Conservation (phyloP, 2,797 vertebrate genomes). For the Hemitrygon akajei region DNA sequence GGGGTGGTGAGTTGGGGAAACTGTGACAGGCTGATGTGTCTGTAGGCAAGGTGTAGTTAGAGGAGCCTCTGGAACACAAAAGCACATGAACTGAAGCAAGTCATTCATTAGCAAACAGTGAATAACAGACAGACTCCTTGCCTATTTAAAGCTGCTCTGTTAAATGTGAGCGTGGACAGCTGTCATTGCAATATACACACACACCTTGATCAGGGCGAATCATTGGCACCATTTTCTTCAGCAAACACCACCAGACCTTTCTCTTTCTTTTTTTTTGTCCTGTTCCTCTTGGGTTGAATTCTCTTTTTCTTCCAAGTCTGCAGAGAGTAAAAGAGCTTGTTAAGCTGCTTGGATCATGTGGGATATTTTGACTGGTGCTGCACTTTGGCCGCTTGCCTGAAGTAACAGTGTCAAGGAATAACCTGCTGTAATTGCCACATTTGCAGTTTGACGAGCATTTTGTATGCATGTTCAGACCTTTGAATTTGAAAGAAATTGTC, state of each 20-base stretch:
- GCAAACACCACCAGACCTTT: constrained; percentile 73
- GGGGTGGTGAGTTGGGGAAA: constrained; percentile 52
- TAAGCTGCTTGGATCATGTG: constrained; percentile 92
- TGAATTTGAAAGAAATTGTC: constrained; percentile 87
- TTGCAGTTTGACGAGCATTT: constrained; percentile 84
- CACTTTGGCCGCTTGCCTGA: constrained; percentile 94
- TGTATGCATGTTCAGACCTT: constrained; percentile 76
- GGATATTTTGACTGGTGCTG: constrained; percentile 90
- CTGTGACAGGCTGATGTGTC: constrained; percentile 48
- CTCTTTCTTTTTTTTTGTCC: constrained; percentile 59
- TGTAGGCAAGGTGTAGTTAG: constrained; percentile 69
- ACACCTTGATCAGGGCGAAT: constrained; percentile 80
- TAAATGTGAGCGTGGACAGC: constrained; percentile 52
- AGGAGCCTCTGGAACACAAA: constrained; percentile 40
- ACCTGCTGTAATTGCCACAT: constrained; percentile 98
- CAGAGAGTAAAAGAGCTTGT: constrained; percentile 88
- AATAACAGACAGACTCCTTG: constrained; percentile 53
- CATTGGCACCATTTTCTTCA: constrained; percentile 72
- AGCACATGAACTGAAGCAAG: constrained; percentile 51
- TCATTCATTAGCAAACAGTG: constrained; percentile 70
- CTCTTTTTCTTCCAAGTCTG: constrained; percentile 76
- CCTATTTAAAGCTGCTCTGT: constrained; percentile 53
- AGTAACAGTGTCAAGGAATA: constrained; percentile 92
- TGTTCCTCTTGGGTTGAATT: constrained; percentile 77
- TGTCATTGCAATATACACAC: constrained; percentile 53